Conservation (phyloP, 2,113 vertebrate species). For the Ptyas mucosa region DNA sequence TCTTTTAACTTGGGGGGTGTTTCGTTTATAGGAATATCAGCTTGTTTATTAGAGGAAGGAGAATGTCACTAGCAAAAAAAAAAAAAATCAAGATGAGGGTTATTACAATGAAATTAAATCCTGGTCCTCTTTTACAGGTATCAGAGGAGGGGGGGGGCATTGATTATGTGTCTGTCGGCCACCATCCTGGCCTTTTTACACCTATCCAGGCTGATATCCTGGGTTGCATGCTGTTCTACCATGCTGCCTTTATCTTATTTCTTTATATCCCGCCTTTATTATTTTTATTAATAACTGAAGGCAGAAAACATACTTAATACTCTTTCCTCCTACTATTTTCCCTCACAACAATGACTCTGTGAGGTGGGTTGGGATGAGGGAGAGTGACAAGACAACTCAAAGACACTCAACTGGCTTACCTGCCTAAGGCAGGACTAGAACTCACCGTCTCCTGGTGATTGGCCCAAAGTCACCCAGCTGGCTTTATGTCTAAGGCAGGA, state of each 20-base stretch:
- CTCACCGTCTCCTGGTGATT: too few relatives aligned
- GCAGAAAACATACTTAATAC: too few relatives aligned
- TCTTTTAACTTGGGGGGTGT: not conserved
- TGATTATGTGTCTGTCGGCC: not conserved
- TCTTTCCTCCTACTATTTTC: too few relatives aligned
- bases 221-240: not conserved
- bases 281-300: too few relatives aligned
- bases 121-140: not conserved
- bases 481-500: too few relatives aligned
- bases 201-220: not conserved
- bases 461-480: too few relatives aligned
- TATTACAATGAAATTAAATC: not conserved
- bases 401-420: too few relatives aligned
- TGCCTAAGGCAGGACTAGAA: too few relatives aligned
- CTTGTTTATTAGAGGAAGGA: not conserved
- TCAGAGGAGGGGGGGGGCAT: not conserved
- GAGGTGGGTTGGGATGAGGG: too few relatives aligned
- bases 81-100: not conserved
- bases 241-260: not conserved
- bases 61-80: not conserved
- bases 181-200: not conserved
- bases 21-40: not conserved
- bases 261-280: not conserved
- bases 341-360: too few relatives aligned
- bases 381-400: too few relatives aligned